Evolutionary conservation across 2,113 vertebrate species (phyloP).

Genomic region (Sigmodon hispidus): DNA sequence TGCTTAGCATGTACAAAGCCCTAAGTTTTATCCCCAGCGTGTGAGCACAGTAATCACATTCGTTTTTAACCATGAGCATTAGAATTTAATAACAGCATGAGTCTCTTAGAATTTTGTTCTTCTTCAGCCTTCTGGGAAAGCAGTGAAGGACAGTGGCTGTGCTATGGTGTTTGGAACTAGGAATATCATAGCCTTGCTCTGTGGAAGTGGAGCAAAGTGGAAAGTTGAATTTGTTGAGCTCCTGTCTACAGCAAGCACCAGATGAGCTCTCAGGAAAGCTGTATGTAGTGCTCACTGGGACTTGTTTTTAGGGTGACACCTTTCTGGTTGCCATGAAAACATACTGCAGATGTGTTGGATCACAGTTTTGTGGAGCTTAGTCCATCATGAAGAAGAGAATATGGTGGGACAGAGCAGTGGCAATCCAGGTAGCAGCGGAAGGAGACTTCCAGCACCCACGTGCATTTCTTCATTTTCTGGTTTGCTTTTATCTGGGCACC

Average conservation of each 20-base stretch:
- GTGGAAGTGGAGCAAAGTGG: too few species aligned
- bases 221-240: background rate
- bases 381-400: background rate
- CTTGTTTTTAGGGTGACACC: background rate
- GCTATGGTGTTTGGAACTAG: background rate
- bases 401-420: background rate
- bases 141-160: rapidly evolving
- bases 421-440: background rate
- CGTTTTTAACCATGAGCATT: background rate
- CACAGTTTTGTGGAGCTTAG: background rate
- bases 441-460: too few species aligned
- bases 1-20: background rate
- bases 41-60: background rate
- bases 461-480: background rate
- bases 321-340: background rate
- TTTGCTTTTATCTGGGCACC: background rate
- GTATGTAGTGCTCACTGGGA: background rate
- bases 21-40: rapidly evolving
- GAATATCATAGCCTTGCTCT: background rate
- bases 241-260: background rate
- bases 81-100: too few species aligned
- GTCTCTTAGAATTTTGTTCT: background rate
- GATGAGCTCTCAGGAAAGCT: background rate
- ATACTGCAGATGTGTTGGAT: background rate
- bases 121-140: background rate